Conservation (phyloP, 2,888 invertebrate species). For the Itoplectis maculator region DNA sequence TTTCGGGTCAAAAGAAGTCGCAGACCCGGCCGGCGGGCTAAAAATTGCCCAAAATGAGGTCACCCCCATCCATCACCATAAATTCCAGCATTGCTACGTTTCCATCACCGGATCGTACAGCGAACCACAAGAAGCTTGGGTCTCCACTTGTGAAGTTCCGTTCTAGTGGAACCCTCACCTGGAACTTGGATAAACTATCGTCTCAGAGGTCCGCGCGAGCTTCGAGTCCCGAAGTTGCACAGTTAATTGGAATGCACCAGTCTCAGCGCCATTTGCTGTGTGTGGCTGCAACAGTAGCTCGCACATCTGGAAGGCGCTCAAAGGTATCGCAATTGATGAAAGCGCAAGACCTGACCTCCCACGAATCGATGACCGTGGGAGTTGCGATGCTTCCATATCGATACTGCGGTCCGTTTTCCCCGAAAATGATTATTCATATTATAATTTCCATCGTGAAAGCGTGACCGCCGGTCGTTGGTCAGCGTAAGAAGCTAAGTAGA, state of each 20-base stretch:
- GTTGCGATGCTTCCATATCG: neutral
- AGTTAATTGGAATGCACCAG: constrained; percentile 39
- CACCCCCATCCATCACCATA: neutral
- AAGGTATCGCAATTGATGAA: constrained; percentile 24
- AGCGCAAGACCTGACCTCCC: neutral
- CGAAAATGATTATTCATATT: constrained; percentile 43
- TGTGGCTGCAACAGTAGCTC: neutral
- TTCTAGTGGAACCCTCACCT: neutral
- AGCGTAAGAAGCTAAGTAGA: constrained; percentile 57
- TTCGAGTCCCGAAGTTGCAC: constrained; percentile 14
- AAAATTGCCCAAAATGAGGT: too few relatives aligned
- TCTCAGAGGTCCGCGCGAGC: neutral
- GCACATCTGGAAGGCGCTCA: constrained; percentile 8
- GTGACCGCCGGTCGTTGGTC: constrained; percentile 46
- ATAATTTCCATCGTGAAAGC: constrained; percentile 29
- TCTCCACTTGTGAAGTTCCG: neutral
- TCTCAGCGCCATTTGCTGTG: too few relatives aligned
- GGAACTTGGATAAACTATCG: constrained; percentile 48
- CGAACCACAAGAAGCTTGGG: neutral
- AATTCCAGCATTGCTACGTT: neutral
- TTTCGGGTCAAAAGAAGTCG: too few relatives aligned
- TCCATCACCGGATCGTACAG: neutral
- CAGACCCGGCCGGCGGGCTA: too few relatives aligned
- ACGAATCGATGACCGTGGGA: neutral
- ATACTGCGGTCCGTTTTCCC: constrained; percentile 5